Conservation (phyloP, 2,797 vertebrate genomes). For the Diplodus sargus region DNA sequence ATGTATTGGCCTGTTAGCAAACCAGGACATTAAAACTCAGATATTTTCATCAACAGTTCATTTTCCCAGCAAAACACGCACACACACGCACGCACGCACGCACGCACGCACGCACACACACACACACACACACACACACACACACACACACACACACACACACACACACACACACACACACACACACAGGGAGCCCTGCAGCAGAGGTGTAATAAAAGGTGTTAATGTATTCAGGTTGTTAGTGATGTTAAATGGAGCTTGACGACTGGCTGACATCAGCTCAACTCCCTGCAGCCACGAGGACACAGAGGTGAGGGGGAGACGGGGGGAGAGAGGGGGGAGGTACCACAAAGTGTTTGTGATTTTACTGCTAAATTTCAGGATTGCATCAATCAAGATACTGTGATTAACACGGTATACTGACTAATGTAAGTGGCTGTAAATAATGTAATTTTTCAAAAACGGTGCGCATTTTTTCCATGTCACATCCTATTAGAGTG, state of each 20-base stretch:
- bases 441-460: neutral
- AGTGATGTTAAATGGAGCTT: slow-evolving; percentile 79
- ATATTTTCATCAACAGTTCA: slow-evolving; percentile 11
- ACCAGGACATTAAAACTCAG: neutral
- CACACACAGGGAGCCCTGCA: neutral
- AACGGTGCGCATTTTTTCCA: neutral
- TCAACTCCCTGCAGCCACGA: slow-evolving; percentile 56
- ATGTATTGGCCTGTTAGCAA: too few species aligned
- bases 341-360: neutral
- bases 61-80: neutral
- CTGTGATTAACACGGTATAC: neutral
- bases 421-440: neutral
- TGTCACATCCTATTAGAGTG: neutral
- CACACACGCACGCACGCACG: slow-evolving; percentile 8
- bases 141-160: slow-evolving; percentile 16
- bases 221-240: slow-evolving; percentile 73
- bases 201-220: slow-evolving; percentile 53
- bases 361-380: neutral
- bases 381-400: neutral
- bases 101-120: slow-evolving; percentile 12
- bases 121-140: slow-evolving; percentile 11
- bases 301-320: neutral
- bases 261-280: slow-evolving; percentile 71
- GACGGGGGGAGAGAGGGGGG: neutral
- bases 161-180: slow-evolving; percentile 14